Percentiles rank a stretch among this genome's conserved stretches.
Conservation (phyloP, 2,888 invertebrate genomes). For the Nesidiocoris tenuis region DNA sequence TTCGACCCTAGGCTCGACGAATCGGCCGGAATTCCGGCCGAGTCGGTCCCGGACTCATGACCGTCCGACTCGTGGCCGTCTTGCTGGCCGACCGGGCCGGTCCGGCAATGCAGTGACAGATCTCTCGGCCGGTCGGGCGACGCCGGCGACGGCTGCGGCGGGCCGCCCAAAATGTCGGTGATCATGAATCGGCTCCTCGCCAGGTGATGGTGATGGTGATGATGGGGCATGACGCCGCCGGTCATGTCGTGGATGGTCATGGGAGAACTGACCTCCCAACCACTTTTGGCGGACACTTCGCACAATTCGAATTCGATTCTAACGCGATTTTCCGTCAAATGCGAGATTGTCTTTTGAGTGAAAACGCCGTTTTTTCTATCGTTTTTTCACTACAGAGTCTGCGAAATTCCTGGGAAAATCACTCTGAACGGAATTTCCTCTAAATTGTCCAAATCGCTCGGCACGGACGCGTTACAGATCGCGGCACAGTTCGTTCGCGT, state of each 20-base stretch:
- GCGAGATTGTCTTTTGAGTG: background rate
- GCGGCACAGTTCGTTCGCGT: no score
- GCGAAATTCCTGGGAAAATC: no score
- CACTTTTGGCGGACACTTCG: conserved; percentile 42
- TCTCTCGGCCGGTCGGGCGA: conserved; percentile 60
- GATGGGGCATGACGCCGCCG: conserved; percentile 59
- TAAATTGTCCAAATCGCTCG: background rate
- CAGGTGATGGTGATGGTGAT: conserved; percentile 55
- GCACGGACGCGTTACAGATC: background rate
- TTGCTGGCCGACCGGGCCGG: conserved; percentile 51
- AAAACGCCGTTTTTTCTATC: background rate
- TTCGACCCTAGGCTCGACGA: conserved; percentile 60
- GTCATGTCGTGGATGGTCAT: conserved; percentile 53
- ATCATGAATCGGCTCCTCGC: conserved; percentile 84
- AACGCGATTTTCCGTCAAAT: background rate
- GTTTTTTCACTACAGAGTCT: no score
- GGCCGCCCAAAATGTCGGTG: conserved; percentile 72
- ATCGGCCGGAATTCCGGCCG: conserved; percentile 59
- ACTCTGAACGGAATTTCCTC: no score
- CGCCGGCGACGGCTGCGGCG: conserved; percentile 57
- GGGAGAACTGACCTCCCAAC: conserved; percentile 46
- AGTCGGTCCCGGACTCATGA: conserved; percentile 60
- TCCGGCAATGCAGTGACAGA: conserved; percentile 57
- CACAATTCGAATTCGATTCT: conserved; percentile 1
- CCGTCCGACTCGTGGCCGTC: conserved; percentile 59